Evolutionary conservation across 2,888 invertebrate genomes (phyloP).

Genomic region (Agrochola lychnidis): DNA sequence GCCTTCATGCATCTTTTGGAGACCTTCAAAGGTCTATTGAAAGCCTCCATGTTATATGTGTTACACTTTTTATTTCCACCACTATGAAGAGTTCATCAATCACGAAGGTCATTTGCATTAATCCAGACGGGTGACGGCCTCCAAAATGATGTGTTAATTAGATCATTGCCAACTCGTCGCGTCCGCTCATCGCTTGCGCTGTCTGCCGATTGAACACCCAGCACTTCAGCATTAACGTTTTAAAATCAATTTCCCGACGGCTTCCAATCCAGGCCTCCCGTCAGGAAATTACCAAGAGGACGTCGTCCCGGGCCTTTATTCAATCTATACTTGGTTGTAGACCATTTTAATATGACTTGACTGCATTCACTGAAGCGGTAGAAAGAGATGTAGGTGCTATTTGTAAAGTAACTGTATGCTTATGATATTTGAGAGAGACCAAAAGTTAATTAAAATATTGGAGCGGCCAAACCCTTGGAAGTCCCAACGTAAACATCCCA

Average conservation of each 20-base stretch:
- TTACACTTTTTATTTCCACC: constrained; percentile 6
- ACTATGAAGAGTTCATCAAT: constrained; percentile 31
- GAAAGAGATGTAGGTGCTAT: background rate
- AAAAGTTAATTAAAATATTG: background rate
- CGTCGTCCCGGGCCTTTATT: constrained; percentile 32
- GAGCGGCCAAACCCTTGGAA: background rate
- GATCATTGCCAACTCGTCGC: constrained; percentile 55
- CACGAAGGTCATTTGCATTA: constrained; percentile 43
- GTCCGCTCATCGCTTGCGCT: constrained; percentile 40
- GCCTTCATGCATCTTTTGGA: background rate
- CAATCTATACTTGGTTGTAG: constrained; percentile 6
- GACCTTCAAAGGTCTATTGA: background rate
- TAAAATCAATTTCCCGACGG: constrained; percentile 74
- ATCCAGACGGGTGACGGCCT: constrained; percentile 37
- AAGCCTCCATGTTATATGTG: background rate
- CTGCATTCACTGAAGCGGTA: background rate
- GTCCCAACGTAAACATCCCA: background rate
- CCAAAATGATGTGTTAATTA: constrained; percentile 51
- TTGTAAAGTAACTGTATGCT: background rate
- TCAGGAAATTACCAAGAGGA: constrained; percentile 58
- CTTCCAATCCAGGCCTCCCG: constrained; percentile 45
- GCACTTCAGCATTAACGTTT: constrained; percentile 67
- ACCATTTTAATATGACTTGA: constrained; percentile 2
- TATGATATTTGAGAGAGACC: background rate
- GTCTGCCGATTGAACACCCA: constrained; percentile 28